phyloP scores from a whole-genome alignment of 2,113 vertebrate genomes.

The Antigone vipio region DNA sequence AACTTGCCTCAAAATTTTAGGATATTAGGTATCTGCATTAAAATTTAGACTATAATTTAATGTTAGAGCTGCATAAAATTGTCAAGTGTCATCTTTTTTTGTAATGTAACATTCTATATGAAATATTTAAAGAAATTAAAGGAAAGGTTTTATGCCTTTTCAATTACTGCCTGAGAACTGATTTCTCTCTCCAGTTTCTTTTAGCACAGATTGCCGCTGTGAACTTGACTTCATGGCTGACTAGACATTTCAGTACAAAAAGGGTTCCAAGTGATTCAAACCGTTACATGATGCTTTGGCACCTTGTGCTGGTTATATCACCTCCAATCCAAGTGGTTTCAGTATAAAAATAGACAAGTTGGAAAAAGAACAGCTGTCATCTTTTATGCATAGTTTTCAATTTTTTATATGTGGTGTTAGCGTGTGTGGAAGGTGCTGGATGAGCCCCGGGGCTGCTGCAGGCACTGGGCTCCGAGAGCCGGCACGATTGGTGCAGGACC shows the following conservation, averaged over 20 bases:
- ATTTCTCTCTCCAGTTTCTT: neutral
- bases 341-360: constrained; percentile 36
- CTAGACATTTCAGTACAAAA: neutral
- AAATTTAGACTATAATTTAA: neutral
- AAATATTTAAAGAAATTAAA: neutral
- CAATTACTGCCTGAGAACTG: neutral
- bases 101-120: neutral
- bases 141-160: neutral
- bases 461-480: neutral
- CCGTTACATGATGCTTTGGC: constrained; percentile 6
- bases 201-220: neutral
- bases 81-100: neutral
- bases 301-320: constrained; percentile 25
- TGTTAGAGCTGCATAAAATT: neutral
- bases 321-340: constrained; percentile 24
- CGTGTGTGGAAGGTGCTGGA: neutral
- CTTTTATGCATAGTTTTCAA: constrained; percentile 5
- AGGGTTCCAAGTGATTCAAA: constrained; percentile 29
- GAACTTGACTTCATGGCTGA: constrained; percentile 23
- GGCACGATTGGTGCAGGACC: accelerated
- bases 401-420: neutral
- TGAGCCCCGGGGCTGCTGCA: neutral
- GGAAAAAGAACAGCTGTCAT: constrained; percentile 37
- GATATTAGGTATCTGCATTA: neutral
- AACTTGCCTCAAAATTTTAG: neutral